Conservation (phyloP, 2,888 invertebrate genomes). For the Cepaea hortensis region DNA sequence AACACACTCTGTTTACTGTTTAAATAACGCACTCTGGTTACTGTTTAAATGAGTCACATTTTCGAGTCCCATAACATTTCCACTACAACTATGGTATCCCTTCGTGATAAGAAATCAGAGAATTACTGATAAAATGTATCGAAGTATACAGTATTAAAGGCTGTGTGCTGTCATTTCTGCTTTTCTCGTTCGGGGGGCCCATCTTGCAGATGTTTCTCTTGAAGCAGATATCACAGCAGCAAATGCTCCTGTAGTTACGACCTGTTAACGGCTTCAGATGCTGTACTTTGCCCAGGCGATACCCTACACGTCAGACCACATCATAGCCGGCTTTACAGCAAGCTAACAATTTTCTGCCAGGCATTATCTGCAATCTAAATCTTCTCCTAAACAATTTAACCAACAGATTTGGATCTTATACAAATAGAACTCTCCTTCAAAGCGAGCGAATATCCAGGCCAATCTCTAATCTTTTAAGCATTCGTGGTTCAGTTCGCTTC, state of each 20-base stretch:
- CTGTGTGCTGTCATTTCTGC: too few relatives aligned
- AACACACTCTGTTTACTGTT: too few relatives aligned
- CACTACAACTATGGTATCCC: too few relatives aligned
- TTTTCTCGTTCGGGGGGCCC: not conserved
- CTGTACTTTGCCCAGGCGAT: not conserved
- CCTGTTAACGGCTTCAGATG: constrained; percentile 5
- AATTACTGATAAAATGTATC: too few relatives aligned
- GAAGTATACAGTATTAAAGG: too few relatives aligned
- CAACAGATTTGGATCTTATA: constrained; percentile 21
- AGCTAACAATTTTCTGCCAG: constrained; percentile 12
- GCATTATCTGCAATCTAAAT: constrained; percentile 21
- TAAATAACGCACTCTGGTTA: too few relatives aligned
- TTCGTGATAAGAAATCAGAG: too few relatives aligned
- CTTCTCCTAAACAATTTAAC: constrained; percentile 17
- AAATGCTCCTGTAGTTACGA: not conserved
- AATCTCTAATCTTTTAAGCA: not conserved
- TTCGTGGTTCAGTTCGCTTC: not conserved
- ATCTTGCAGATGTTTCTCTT: not conserved
- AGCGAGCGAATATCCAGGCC: not conserved
- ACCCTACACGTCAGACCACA: not conserved
- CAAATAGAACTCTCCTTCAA: constrained; percentile 23
- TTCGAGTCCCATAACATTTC: too few relatives aligned
- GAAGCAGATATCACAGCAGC: not conserved
- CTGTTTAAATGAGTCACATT: too few relatives aligned
- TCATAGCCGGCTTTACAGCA: not conserved